phyloP scores from a whole-genome alignment of 2,797 vertebrate species.

The Cheirogaleus major region DNA sequence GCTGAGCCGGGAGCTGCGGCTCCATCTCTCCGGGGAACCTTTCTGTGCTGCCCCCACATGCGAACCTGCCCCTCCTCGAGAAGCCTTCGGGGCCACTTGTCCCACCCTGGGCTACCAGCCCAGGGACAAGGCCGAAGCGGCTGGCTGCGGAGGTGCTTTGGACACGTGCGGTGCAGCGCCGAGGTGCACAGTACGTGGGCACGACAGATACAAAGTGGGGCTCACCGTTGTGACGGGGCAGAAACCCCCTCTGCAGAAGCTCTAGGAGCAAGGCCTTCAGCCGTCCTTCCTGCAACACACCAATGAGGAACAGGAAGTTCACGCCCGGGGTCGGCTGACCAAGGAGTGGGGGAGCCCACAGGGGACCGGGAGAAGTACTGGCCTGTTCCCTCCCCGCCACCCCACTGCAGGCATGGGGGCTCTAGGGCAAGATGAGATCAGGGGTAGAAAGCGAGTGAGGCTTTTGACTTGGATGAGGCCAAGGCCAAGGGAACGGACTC shows the following conservation, averaged over 20 bases:
- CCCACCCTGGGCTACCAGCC: not conserved
- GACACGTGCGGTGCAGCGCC: not conserved
- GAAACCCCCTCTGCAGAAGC: not conserved
- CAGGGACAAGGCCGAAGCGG: not conserved
- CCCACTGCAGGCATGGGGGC: not conserved
- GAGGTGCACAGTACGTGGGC: not conserved
- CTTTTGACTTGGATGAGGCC: not conserved
- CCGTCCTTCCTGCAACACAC: not conserved
- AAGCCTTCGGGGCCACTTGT: not conserved
- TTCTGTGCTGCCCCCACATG: not conserved
- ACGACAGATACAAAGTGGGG: not conserved
- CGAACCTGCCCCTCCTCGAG: not conserved
- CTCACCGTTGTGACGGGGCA: slow-evolving; percentile 36
- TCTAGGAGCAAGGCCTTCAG: not conserved
- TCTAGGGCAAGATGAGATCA: not conserved
- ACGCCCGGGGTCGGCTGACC: not conserved
- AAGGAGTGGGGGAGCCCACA: not conserved
- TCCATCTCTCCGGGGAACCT: not conserved
- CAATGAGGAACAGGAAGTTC: not conserved
- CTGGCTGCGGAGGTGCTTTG: not conserved
- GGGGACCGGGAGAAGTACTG: not conserved
- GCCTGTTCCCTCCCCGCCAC: not conserved
- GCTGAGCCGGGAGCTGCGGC: not conserved
- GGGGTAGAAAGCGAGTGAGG: not conserved
- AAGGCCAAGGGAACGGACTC: not conserved